phyloP scores from a whole-genome alignment of 2,797 vertebrate genomes.

The Knipowitschia caucasica region DNA sequence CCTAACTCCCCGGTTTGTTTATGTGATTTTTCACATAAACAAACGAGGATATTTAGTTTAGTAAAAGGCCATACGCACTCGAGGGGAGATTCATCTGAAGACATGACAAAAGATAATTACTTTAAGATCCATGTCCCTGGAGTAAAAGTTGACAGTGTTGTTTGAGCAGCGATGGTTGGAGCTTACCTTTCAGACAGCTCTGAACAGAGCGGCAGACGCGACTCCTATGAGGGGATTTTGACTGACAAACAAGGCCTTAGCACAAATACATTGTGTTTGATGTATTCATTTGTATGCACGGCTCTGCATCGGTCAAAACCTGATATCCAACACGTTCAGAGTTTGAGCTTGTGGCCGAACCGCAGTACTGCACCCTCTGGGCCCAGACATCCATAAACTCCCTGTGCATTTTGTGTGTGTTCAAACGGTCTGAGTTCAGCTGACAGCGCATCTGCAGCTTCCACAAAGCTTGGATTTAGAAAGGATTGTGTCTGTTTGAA shows the following conservation, averaged over 20 bases:
- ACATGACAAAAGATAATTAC: constrained; percentile 9
- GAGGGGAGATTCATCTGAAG: background rate
- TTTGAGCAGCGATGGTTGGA: background rate
- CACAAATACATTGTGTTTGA: too few relatives aligned
- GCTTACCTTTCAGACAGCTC: background rate
- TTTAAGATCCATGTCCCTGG: constrained; percentile 2
- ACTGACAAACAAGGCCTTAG: background rate
- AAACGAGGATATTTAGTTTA: background rate
- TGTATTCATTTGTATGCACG: too few relatives aligned
- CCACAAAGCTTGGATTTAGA: too few relatives aligned
- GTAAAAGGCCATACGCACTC: constrained; percentile 1
- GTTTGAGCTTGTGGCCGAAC: too few relatives aligned
- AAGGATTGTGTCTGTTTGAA: too few relatives aligned
- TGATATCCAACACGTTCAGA: too few relatives aligned
- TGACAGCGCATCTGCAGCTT: too few relatives aligned
- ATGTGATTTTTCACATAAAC: background rate
- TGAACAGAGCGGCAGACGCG: background rate
- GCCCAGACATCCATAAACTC: too few relatives aligned
- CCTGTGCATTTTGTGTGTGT: too few relatives aligned
- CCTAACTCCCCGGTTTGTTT: background rate
- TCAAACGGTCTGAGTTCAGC: too few relatives aligned
- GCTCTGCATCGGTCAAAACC: too few relatives aligned
- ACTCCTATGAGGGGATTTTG: background rate
- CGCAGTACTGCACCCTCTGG: too few relatives aligned
- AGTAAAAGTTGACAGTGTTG: background rate